Conservation (phyloP, 2,797 vertebrate genomes). For the Acanthurus leucopareius region DNA sequence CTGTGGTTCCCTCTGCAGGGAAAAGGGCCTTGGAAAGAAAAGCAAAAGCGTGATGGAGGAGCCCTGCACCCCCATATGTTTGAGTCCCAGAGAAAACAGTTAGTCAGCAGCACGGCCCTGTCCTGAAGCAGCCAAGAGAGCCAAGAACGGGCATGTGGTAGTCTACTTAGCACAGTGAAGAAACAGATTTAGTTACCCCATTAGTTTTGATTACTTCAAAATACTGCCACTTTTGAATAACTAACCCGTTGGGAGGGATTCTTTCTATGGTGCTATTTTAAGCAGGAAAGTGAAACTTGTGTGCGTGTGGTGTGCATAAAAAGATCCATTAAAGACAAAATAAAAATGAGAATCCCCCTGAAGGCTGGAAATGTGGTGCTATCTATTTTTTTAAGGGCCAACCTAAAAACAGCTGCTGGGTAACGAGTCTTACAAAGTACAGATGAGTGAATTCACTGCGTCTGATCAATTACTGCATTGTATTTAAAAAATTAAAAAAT, state of each 20-base stretch:
- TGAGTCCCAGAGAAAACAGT: constrained; percentile 72
- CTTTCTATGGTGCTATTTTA: constrained; percentile 43
- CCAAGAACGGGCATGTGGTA: constrained; percentile 61
- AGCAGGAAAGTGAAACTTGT: constrained; percentile 49
- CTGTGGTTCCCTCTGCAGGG: constrained; percentile 69
- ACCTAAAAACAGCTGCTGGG: constrained; percentile 1
- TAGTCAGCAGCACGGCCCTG: constrained; percentile 68
- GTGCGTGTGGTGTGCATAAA: constrained; percentile 11
- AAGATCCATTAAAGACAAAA: constrained; percentile 28
- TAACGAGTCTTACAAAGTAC: constrained; percentile 12
- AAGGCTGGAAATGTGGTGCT: constrained; percentile 6
- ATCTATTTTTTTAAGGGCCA: background rate
- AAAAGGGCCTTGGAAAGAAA: constrained; percentile 79
- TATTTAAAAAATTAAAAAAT: background rate
- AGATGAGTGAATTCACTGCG: background rate
- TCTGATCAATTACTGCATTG: background rate
- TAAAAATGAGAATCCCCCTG: background rate
- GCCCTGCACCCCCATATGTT: constrained; percentile 63
- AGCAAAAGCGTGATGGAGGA: constrained; percentile 63
- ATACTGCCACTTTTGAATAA: constrained; percentile 53
- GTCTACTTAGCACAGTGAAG: constrained; percentile 49
- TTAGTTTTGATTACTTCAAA: constrained; percentile 57
- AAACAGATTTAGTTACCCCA: constrained; percentile 63
- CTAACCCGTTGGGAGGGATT: constrained; percentile 41
- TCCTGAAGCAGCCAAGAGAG: constrained; percentile 49